Evolutionary conservation across 2,888 invertebrate genomes (phyloP).

Genomic region (Globia sparganii): DNA sequence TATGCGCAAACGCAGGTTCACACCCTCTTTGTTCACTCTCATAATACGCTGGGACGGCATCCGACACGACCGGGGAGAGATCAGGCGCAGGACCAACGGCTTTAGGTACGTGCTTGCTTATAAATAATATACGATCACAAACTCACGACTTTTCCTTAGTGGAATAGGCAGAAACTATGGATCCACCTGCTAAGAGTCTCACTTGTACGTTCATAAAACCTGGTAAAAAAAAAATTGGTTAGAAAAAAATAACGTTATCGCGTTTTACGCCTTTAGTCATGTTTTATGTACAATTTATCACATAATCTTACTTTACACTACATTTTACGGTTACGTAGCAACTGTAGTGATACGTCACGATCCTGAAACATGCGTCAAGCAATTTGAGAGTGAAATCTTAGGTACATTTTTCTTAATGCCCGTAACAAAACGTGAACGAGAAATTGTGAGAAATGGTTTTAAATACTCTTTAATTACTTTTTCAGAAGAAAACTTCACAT

Average conservation of each 20-base stretch:
- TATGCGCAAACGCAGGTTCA: neutral
- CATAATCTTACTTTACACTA: slow-evolving; percentile 19
- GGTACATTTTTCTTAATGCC: slow-evolving; percentile 7
- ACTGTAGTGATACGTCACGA: slow-evolving; percentile 31
- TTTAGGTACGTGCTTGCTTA: neutral
- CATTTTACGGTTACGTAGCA: neutral
- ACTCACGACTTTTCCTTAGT: too few species aligned
- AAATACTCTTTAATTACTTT: neutral
- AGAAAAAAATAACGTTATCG: neutral
- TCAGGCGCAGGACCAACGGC: too few species aligned
- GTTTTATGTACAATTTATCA: slow-evolving; percentile 15
- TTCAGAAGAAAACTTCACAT: neutral
- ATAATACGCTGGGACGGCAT: neutral
- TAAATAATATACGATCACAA: neutral
- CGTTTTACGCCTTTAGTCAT: slow-evolving; percentile 9
- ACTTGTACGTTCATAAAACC: neutral
- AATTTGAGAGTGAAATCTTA: slow-evolving; percentile 2
- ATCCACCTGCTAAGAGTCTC: too few species aligned
- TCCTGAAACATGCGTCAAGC: slow-evolving; percentile 28
- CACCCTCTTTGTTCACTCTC: neutral
- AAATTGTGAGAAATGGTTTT: neutral
- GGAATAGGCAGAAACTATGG: neutral
- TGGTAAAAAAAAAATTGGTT: neutral
- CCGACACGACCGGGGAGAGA: neutral
- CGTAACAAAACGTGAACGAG: slow-evolving; percentile 2